Evolutionary conservation across 2,797 vertebrate genomes (phyloP), one percentile per base, ranked within the genome.

Genomic region (Microctenopoma steveboyesi): DNA sequence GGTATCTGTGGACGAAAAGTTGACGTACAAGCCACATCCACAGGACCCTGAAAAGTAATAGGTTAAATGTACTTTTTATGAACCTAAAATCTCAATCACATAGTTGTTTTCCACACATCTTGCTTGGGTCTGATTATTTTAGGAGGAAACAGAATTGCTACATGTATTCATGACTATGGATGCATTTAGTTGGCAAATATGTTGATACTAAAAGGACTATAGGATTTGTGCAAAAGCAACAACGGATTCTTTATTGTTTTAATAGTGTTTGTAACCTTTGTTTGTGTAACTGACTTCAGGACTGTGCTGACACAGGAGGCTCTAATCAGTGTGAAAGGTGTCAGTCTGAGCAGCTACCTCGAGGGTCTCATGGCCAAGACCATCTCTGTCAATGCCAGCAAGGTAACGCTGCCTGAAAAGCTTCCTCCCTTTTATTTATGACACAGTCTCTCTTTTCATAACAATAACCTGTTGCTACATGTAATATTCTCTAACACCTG

Each of bases 331-430:
- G 98, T 99, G 40, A 99, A 99, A 88, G 97, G 97, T 0, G 85
- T 99, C 80, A 99, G 97, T 89, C 93, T 99, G 42, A 97, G 98
- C 86, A 98, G 96, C 85, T 97, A 98, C 85, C 91, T 99, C 1
- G 98, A 99, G 85, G 95, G 97, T 43, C 92, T 99, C 61, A 99
- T 99, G 97, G 98, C 95, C 33, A 98, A 91, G 45, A 98, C 95
- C 0, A 99, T 99, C 75, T 99, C 98, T 6, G 91, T 93, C 50
- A 99, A 99, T 30, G 98, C 98, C 1, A 93, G 90, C 81, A 99
- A 99, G 90, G 98, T 98, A 40, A 79, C 5, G 15, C 22, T 0
- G 2, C 14, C 22, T 16, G 54, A 16, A 45, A 61, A 63, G 39
- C 39, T 33, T 40, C 22, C 15, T 40, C 22, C 15, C 3, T n/a